These are phyloP conservation scores for Embiotoca jacksoni DNA, from an alignment of 2,113 vertebrate genomes.

Conservation along the genomic window DNA sequence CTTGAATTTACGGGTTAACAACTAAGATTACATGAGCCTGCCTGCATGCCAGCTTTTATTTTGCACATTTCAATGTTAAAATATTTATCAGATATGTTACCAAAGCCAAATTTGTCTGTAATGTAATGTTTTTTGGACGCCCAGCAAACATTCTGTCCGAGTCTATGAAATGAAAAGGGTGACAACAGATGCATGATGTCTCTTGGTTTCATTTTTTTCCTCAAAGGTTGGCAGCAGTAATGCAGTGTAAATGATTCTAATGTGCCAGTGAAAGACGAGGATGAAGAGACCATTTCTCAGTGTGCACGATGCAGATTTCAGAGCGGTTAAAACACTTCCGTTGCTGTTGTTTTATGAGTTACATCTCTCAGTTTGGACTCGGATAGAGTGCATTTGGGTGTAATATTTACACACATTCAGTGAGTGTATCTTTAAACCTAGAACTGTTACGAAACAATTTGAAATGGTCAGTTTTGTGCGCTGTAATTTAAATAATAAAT, in stretches of 20 bases:
- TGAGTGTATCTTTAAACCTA: background rate
- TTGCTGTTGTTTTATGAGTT: too few relatives aligned
- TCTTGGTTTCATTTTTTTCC: background rate
- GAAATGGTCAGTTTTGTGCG: conserved; percentile 28
- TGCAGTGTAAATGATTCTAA: background rate
- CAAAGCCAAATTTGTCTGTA: too few relatives aligned
- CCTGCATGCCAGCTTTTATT: too few relatives aligned
- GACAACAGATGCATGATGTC: background rate
- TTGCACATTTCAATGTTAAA: too few relatives aligned
- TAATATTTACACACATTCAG: background rate
- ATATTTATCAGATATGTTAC: too few relatives aligned
- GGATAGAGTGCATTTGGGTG: too few relatives aligned
- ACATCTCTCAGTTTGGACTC: too few relatives aligned
- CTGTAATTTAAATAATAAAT: conserved; percentile 51
- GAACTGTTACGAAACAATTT: conserved; percentile 19
- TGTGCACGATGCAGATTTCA: background rate
- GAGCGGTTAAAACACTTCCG: background rate
- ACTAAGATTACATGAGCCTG: background rate
- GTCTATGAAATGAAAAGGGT: background rate
- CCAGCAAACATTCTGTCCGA: background rate
- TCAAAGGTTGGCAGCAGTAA: background rate
- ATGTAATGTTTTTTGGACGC: background rate
- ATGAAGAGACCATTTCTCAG: background rate
- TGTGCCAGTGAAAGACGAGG: background rate
- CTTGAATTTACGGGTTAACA: background rate